These are phyloP conservation scores for Sinella curviseta DNA, from an alignment of 1,140 invertebrate genomes.

Conservation along the genomic window DNA sequence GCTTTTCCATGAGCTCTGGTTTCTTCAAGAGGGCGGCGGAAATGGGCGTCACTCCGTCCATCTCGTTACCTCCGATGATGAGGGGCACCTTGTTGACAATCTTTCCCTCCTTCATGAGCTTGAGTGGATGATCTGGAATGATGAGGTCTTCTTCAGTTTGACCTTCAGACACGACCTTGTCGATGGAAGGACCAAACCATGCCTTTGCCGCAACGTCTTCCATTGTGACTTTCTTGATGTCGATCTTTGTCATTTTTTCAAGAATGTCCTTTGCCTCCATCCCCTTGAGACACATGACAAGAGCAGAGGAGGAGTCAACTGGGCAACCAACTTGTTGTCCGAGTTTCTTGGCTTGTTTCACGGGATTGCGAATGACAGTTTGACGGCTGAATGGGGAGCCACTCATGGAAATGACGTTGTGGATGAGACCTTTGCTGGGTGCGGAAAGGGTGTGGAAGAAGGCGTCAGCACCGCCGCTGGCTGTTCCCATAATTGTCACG, in stretches of 20 bases:
- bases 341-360: constrained; percentile 34
- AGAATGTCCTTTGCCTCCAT: constrained; percentile 20
- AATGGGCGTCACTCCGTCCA: background rate
- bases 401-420: constrained; percentile 27
- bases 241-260: background rate
- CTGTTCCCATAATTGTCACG: constrained; percentile 30
- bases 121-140: constrained; percentile 28
- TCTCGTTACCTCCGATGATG: constrained; percentile 12
- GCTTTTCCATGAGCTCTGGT: background rate
- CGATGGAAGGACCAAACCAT: constrained; percentile 28
- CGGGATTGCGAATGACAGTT: constrained; percentile 29
- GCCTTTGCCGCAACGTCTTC: background rate
- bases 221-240: background rate
- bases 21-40: constrained; percentile 17
- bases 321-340: constrained; percentile 33
- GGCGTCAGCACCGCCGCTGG: constrained; percentile 22
- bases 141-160: constrained; percentile 37
- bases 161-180: constrained; percentile 18
- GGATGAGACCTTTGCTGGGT: constrained; percentile 36
- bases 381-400: background rate
- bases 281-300: constrained; percentile 34
- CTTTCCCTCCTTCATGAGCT: constrained; percentile 31
- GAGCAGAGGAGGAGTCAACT: constrained; percentile 19
- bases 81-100: constrained; percentile 36
- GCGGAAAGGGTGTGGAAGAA: constrained; percentile 31